Conservation (phyloP, 1,140 invertebrate species). For the Macrobrachium rosenbergii region DNA sequence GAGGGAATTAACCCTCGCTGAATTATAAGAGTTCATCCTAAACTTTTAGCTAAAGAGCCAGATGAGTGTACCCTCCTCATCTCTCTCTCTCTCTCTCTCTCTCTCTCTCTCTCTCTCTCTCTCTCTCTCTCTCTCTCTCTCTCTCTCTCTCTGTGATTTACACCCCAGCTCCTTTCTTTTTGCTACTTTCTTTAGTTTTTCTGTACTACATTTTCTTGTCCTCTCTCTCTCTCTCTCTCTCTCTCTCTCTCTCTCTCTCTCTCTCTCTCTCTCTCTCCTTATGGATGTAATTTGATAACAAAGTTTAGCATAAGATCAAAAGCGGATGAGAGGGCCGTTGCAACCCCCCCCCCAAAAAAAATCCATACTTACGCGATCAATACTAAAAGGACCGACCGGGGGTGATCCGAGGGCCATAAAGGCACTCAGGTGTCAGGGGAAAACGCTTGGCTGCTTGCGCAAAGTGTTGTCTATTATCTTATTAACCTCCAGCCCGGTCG, state of each 20-base stretch:
- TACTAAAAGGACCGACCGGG: too few relatives aligned
- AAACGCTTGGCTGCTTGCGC: too few relatives aligned
- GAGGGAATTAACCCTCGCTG: too few relatives aligned
- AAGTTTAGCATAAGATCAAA: too few relatives aligned
- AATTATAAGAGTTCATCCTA: neutral
- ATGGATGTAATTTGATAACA: too few relatives aligned
- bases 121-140: neutral
- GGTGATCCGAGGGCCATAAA: too few relatives aligned
- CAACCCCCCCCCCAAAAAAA: too few relatives aligned
- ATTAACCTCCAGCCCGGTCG: too few relatives aligned
- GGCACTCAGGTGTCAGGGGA: too few relatives aligned
- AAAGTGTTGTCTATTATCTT: too few relatives aligned
- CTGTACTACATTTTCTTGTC: neutral
- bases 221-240: neutral
- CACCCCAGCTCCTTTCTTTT: neutral
- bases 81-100: conserved; percentile 8
- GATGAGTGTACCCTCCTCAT: neutral
- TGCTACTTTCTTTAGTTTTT: neutral
- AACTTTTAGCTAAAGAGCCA: conserved; percentile 3
- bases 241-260: conserved; percentile 8
- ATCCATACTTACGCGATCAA: too few relatives aligned
- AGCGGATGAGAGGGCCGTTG: too few relatives aligned
- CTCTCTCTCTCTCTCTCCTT: neutral
- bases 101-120: neutral
- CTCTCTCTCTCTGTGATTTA: neutral